These are phyloP conservation scores for Delphinapterus leucas DNA, from an alignment of 2,113 vertebrate species.

Conservation along the genomic window DNA sequence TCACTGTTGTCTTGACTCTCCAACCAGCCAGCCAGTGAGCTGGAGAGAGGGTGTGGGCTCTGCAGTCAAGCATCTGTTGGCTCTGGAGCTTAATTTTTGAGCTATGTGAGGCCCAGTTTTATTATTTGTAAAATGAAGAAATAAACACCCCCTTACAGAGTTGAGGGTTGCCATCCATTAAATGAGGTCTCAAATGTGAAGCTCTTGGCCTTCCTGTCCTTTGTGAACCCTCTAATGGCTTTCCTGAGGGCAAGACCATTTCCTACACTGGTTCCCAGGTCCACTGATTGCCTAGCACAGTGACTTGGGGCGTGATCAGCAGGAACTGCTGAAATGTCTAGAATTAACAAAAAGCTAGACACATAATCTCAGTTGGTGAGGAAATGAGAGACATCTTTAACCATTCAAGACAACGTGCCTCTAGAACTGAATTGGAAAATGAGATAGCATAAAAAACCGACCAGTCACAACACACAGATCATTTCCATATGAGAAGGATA, in stretches of 20 bases:
- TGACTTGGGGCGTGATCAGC: background rate
- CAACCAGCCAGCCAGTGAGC: background rate
- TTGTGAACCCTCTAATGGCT: background rate
- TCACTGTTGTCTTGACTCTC: background rate
- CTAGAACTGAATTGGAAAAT: background rate
- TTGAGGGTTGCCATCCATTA: background rate
- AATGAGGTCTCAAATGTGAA: background rate
- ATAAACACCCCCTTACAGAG: background rate
- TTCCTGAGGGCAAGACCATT: background rate
- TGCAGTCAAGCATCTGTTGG: conserved; percentile 11
- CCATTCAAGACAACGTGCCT: background rate
- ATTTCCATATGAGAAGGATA: background rate
- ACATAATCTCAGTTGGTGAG: background rate
- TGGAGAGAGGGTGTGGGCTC: background rate
- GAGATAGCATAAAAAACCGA: background rate
- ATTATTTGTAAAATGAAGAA: conserved; percentile 7
- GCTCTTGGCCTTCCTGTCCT: background rate
- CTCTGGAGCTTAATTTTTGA: conserved; percentile 15
- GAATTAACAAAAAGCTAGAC: conserved; percentile 28
- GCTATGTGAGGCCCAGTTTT: background rate
- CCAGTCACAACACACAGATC: background rate
- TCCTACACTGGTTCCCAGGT: background rate
- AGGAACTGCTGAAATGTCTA: background rate
- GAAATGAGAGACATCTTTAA: conserved; percentile 31
- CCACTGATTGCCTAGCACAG: background rate